phyloP scores from a whole-genome alignment of 2,113 vertebrate species.

The Gallinago media region DNA sequence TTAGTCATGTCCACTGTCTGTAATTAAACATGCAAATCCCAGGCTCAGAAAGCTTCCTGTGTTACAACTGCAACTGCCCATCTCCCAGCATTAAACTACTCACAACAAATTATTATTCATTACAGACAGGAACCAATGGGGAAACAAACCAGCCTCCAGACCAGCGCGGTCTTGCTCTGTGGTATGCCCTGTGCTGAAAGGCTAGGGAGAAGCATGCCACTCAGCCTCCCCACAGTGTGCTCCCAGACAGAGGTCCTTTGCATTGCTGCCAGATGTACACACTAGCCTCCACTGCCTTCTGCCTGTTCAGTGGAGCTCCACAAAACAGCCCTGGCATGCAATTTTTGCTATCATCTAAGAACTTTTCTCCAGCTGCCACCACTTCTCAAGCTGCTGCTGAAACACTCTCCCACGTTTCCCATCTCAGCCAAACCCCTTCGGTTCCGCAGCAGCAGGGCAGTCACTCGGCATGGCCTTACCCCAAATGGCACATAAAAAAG shows the following conservation, averaged over 20 bases:
- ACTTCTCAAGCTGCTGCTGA: background rate
- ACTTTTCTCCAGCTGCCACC: background rate
- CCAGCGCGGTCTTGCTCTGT: fast-evolving
- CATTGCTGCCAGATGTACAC: background rate
- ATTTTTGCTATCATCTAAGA: background rate
- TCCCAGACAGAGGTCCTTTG: fast-evolving
- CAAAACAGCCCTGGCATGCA: fast-evolving
- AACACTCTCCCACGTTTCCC: background rate
- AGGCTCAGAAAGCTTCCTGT: background rate
- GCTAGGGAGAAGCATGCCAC: fast-evolving
- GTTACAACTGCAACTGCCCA: background rate
- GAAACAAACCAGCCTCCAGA: background rate
- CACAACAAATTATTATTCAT: background rate
- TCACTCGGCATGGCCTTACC: fast-evolving
- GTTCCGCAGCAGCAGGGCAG: background rate
- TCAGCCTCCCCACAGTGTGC: background rate
- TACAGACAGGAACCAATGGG: background rate
- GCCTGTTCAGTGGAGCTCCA: background rate
- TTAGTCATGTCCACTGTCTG: background rate
- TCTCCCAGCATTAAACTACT: background rate
- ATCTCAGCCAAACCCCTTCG: background rate
- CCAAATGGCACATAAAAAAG: fast-evolving
- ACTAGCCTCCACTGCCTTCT: background rate
- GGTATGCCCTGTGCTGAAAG: background rate
- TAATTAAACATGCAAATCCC: background rate